These are phyloP conservation scores for Antechinus flavipes DNA, from an alignment of 2,113 vertebrate genomes.

Conservation along the genomic window DNA sequence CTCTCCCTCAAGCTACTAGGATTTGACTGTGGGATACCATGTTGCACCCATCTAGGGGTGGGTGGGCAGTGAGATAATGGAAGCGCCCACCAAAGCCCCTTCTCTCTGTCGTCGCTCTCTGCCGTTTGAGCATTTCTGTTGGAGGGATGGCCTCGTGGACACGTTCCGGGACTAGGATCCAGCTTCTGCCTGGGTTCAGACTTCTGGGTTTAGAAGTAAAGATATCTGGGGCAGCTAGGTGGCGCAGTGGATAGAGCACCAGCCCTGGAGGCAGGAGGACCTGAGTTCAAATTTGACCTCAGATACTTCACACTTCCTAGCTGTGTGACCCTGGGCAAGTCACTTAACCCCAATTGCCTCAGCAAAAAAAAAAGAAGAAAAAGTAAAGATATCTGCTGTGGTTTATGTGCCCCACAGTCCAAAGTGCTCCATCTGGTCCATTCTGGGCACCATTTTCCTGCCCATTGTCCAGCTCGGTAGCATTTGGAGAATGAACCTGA, in stretches of 20 bases:
- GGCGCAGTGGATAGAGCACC: too few species aligned
- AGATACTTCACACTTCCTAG: too few species aligned
- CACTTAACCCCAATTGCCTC: too few species aligned
- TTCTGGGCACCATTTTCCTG: background rate
- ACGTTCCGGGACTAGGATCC: background rate
- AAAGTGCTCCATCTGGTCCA: background rate
- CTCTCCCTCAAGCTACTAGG: background rate
- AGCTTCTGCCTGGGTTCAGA: background rate
- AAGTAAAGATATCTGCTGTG: background rate
- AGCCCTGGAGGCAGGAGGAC: too few species aligned
- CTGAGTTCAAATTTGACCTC: too few species aligned
- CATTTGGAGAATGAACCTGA: conserved; percentile 24
- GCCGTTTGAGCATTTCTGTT: conserved; percentile 27
- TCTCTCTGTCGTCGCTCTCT: conserved; percentile 27
- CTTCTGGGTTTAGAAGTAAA: background rate
- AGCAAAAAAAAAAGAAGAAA: too few species aligned
- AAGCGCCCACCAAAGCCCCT: background rate
- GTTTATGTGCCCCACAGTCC: background rate
- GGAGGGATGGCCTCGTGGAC: background rate
- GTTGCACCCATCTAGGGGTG: background rate
- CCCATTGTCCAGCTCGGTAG: conserved; percentile 13
- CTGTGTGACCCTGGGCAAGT: too few species aligned
- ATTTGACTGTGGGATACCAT: background rate
- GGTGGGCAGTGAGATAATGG: too few species aligned
- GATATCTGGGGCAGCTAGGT: too few species aligned